Conservation (phyloP, 2,888 invertebrate species). For the Lordiphosa andalusiaca region DNA sequence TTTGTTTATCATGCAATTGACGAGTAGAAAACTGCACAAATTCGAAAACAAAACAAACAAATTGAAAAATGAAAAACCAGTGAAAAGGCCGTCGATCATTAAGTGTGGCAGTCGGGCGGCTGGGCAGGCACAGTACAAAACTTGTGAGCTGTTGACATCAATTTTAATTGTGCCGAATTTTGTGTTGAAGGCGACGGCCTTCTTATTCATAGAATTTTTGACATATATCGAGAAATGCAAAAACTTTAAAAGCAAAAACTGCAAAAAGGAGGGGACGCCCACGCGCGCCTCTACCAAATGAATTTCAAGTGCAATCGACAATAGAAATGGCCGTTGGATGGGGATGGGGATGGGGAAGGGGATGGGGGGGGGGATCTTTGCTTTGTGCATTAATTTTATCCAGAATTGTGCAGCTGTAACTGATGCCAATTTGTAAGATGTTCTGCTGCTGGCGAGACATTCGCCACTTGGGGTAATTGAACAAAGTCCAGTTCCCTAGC, state of each 20-base stretch:
- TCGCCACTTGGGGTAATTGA: slow-evolving; percentile 63
- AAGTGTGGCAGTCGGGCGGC: too few relatives aligned
- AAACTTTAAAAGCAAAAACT: slow-evolving; percentile 19
- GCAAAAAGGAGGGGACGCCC: slow-evolving; percentile 13
- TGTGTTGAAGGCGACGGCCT: slow-evolving; percentile 13
- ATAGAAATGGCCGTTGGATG: neutral
- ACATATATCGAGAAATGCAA: slow-evolving; percentile 9
- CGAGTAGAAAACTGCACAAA: slow-evolving; percentile 1
- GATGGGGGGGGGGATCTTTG: slow-evolving; percentile 7
- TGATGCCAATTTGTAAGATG: slow-evolving; percentile 63
- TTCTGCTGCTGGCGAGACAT: slow-evolving; percentile 31
- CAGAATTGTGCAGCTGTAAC: slow-evolving; percentile 71
- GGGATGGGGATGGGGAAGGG: too few relatives aligned
- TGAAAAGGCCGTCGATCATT: slow-evolving; percentile 2
- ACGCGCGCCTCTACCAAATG: slow-evolving; percentile 15
- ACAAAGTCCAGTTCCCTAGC: slow-evolving; percentile 52
- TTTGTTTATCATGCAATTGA: too few relatives aligned
- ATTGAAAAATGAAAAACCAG: slow-evolving; percentile 1
- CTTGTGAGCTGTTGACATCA: slow-evolving; percentile 67
- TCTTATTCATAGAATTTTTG: slow-evolving; percentile 28
- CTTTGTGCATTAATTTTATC: slow-evolving; percentile 64
- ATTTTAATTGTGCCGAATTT: slow-evolving; percentile 60
- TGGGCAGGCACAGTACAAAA: slow-evolving; percentile 36
- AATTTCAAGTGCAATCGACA: slow-evolving; percentile 44
- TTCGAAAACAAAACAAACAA: neutral